Percentiles rank a stretch among this genome's conserved stretches.
These are phyloP conservation scores for Tychaedon coryphoeus DNA, from an alignment of 2,113 vertebrate species.

Conservation along the genomic window DNA sequence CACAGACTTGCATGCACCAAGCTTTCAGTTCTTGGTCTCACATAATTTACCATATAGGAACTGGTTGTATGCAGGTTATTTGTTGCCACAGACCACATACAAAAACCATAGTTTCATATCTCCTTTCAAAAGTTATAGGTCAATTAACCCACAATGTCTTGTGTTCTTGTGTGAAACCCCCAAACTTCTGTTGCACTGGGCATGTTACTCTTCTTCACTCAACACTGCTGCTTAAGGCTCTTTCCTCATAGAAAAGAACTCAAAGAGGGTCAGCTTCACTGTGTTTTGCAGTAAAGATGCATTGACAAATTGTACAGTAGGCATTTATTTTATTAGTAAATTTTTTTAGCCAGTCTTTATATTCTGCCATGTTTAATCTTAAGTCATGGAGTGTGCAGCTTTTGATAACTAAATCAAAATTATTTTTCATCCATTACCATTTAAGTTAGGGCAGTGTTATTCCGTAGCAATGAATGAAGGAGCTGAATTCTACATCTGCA, in stretches of 20 bases:
- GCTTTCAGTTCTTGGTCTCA: not conserved
- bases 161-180: not conserved
- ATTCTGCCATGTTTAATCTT: fast-evolving
- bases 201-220: not conserved
- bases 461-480: not conserved
- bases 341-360: not conserved
- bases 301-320: not conserved
- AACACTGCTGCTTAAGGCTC: not conserved
- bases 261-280: not conserved
- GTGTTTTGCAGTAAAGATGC: not conserved
- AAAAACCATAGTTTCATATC: not conserved
- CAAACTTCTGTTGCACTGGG: not conserved
- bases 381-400: not conserved
- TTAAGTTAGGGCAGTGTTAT: not conserved
- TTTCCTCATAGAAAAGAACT: not conserved
- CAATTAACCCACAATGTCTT: not conserved
- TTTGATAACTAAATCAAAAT: not conserved
- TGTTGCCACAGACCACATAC: not conserved
- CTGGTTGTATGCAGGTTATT: not conserved
- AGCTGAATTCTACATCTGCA: not conserved
- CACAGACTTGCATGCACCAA: not conserved
- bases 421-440: not conserved
- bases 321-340: not conserved
- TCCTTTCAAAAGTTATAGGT: not conserved
- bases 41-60: not conserved